Base-by-base conservation (phyloP, 2,797 vertebrate species). In the Malacoctenus gilli region DNA sequence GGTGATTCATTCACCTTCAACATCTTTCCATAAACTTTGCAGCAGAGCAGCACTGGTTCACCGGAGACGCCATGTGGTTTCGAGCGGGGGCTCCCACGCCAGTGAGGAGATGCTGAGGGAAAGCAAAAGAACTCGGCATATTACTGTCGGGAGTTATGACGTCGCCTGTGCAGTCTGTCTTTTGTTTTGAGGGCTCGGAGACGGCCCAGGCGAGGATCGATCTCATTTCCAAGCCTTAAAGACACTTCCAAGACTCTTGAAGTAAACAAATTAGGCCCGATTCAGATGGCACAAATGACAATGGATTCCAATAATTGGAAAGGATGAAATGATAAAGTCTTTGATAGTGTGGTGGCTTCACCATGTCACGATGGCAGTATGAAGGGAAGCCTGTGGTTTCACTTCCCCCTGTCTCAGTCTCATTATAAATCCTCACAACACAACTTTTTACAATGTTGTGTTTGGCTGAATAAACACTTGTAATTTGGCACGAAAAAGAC, bases 381-480 rank as follows among this genome's bases (percentile, higher is more conserved):
- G 60, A 77, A 58, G 42, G 38, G 59, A 75, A 59, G 63, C 75
- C 47, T 65, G 73, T 37, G 44, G 73, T 72, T 80, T 78, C 63
- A 11, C 58, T 68, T 57, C 65, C 69, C 65, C 69, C 63, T 56
- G 65, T 77, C 71, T 72, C 76, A 58, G 53, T 79, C 83, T 91
- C 84, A 90, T 87, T 90, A 85, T 80, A 88, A 88, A 84, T 76
- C 80, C 78, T 83, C 78, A 82, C 79, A 88, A 75, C 63, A 30
- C 75, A 83, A 75, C 64, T 50, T 72, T 85, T 85, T 69, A 72
- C 71, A 79, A 77, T 68, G 77, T 68, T 59, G 72, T 66, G 80
- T 89, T 90, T 86, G 86, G 84, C 87, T 89, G 89, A 87, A 91
- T 86, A 90, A 91, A 89, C 82, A 84, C 83, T 80, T 77, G 75